phyloP scores from a whole-genome alignment of 2,797 vertebrate genomes.

The Ctenosaura bakeri region DNA sequence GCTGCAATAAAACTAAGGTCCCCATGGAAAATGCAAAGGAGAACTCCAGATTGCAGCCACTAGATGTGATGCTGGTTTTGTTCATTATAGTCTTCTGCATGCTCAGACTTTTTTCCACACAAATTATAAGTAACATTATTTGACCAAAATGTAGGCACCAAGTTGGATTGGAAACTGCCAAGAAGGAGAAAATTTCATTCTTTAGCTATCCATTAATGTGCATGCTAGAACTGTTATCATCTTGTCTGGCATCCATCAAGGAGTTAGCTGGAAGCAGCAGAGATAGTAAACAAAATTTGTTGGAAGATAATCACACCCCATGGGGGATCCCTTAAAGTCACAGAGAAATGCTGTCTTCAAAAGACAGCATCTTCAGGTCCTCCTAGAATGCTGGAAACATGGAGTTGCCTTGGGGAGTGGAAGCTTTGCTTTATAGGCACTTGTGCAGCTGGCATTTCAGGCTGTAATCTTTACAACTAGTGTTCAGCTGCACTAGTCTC shows the following conservation, averaged over 20 bases:
- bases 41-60: neutral
- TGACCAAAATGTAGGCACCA: conserved; percentile 65
- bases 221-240: conserved; percentile 54
- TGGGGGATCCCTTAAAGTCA: conserved; percentile 62
- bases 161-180: conserved; percentile 63
- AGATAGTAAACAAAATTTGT: conserved; percentile 62
- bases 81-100: neutral
- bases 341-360: conserved; percentile 61
- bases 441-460: conserved; percentile 19
- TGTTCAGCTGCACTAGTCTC: conserved; percentile 12
- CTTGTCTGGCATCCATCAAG: conserved; percentile 63
- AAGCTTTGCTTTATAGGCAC: conserved; percentile 51
- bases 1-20: neutral
- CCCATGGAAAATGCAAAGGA: neutral
- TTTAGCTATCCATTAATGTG: conserved; percentile 56
- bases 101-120: neutral
- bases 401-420: conserved; percentile 38
- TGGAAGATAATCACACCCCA: conserved; percentile 60
- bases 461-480: conserved; percentile 36
- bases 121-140: conserved; percentile 69
- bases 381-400: conserved; percentile 41
- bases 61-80: neutral
- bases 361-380: conserved; percentile 60
- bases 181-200: conserved; percentile 53
- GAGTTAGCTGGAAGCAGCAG: conserved; percentile 57